A percentile compares a stretch with the other conserved stretches of the same genome.
phyloP scores from a whole-genome alignment of 53 echinoderm and acorn worm genomes.

The Crossaster papposus region DNA sequence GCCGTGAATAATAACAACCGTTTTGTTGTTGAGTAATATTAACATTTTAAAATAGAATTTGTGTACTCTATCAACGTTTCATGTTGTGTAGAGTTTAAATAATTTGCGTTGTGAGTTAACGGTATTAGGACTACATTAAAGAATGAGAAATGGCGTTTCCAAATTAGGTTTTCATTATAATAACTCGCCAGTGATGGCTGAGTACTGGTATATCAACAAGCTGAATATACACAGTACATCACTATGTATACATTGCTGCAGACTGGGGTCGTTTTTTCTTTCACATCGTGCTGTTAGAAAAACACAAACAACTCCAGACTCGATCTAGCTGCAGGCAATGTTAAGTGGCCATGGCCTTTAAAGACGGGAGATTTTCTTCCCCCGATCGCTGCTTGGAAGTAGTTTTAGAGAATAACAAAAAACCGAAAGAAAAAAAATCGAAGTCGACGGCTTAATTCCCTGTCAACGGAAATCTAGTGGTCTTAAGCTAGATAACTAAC shows the following conservation, averaged over 20 bases:
- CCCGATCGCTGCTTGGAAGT: not conserved
- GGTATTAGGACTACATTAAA: too few species aligned
- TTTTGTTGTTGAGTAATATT: too few species aligned
- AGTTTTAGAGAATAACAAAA: too few species aligned
- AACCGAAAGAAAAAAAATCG: not conserved
- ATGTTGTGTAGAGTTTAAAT: too few species aligned
- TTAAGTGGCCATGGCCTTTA: not conserved
- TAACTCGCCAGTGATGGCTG: not conserved
- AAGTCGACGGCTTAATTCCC: not conserved
- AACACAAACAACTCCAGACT: conserved; percentile 12
- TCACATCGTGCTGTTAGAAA: not conserved
- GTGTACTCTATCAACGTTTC: too few species aligned
- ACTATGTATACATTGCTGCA: not conserved
- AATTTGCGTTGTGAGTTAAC: too few species aligned
- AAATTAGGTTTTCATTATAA: not conserved
- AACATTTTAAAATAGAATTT: too few species aligned
- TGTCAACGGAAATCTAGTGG: not conserved
- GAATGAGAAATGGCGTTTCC: too few species aligned
- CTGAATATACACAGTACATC: not conserved
- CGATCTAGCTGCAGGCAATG: not conserved
- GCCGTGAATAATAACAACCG: too few species aligned
- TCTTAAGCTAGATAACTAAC: not conserved
- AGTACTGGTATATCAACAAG: not conserved
- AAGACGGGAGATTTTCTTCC: not conserved
- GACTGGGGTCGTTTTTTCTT: not conserved